phyloP scores from a whole-genome alignment of 2,113 vertebrate genomes.

The Pteropus alecto region DNA sequence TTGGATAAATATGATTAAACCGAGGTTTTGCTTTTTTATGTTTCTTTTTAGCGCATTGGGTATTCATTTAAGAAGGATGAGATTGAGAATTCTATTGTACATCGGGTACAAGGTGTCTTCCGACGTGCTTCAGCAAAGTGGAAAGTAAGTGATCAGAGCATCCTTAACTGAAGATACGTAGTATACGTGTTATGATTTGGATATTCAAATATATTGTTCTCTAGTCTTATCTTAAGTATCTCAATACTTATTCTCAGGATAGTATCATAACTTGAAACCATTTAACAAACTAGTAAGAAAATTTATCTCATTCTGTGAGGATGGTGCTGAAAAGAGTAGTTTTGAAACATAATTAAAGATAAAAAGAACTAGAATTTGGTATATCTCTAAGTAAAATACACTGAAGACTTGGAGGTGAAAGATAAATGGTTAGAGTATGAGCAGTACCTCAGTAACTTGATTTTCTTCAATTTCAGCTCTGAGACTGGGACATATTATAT shows the following conservation, averaged over 20 bases:
- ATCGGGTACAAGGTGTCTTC: conserved; percentile 90
- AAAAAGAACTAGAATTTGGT: not conserved
- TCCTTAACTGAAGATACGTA: not conserved
- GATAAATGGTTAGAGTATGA: not conserved
- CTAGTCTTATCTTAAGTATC: not conserved
- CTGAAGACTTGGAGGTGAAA: not conserved
- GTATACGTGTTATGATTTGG: not conserved
- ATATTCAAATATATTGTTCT: not conserved
- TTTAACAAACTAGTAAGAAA: not conserved
- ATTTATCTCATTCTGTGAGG: conserved; percentile 9
- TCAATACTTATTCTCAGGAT: not conserved
- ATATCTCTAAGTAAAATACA: not conserved
- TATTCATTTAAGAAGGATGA: conserved; percentile 95
- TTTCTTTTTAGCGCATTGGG: conserved; percentile 85
- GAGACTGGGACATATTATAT: not conserved
- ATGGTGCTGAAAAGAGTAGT: not conserved
- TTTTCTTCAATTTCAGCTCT: not conserved
- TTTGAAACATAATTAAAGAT: not conserved
- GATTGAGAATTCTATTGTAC: conserved; percentile 92
- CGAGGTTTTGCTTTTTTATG: conserved; percentile 16
- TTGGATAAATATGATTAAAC: conserved; percentile 27
- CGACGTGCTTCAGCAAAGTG: conserved; percentile 92
- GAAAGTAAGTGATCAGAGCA: conserved; percentile 86
- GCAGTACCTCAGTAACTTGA: not conserved
- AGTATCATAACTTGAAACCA: not conserved